These are phyloP conservation scores for Amblyjoppa proteus DNA, from an alignment of 2,888 invertebrate species.

Conservation along the genomic window DNA sequence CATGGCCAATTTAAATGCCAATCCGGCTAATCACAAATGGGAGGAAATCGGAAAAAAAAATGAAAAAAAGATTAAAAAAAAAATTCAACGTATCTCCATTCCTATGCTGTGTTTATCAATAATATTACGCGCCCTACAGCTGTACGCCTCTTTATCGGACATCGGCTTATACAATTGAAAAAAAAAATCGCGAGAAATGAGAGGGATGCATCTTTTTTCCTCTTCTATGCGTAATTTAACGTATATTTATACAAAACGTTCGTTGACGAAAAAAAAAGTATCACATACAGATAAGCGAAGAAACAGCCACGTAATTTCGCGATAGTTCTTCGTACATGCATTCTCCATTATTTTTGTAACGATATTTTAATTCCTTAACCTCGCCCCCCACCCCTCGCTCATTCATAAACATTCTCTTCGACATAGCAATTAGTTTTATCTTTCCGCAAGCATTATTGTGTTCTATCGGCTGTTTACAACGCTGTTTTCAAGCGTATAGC, in stretches of 20 bases:
- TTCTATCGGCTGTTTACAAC: slow-evolving; percentile 78
- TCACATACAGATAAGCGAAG: slow-evolving; percentile 44
- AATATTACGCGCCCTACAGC: slow-evolving; percentile 62
- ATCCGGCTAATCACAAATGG: slow-evolving; percentile 57
- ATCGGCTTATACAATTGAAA: slow-evolving; percentile 66
- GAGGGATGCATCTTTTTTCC: slow-evolving; percentile 64
- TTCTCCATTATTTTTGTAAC: slow-evolving; percentile 75
- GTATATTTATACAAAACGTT: slow-evolving; percentile 70
- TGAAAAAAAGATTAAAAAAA: slow-evolving; percentile 26
- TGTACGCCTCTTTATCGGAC: slow-evolving; percentile 64
- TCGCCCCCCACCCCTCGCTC: neutral
- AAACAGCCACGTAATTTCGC: slow-evolving; percentile 48
- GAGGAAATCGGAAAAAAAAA: slow-evolving; percentile 48
- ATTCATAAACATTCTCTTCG: slow-evolving; percentile 69
- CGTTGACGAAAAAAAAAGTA: slow-evolving; percentile 52
- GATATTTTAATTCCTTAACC: slow-evolving; percentile 71
- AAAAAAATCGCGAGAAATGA: slow-evolving; percentile 51
- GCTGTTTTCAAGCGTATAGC: slow-evolving; percentile 67
- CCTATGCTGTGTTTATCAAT: slow-evolving; percentile 68
- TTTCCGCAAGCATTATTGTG: slow-evolving; percentile 77
- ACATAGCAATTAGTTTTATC: slow-evolving; percentile 62
- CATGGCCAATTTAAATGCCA: slow-evolving; percentile 72
- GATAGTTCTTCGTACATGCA: slow-evolving; percentile 69
- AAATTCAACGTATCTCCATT: slow-evolving; percentile 65
- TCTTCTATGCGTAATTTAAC: slow-evolving; percentile 69